Base-by-base conservation (phyloP, 2,888 invertebrate species). In the Heteromurus nitidus region DNA sequence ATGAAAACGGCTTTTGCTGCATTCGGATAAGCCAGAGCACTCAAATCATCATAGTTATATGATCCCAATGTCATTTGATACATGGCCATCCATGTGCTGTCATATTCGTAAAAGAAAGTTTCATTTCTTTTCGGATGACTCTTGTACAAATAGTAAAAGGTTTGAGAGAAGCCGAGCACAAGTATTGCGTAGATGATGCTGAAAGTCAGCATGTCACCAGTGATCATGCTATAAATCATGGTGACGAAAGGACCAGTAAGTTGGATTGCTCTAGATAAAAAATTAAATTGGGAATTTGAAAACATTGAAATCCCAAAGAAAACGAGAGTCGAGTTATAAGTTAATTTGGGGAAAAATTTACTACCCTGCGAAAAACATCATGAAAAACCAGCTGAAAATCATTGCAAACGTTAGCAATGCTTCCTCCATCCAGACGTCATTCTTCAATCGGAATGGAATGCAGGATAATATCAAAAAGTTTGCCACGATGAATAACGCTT, bases 211-310 rank as follows among this genome's bases (percentile, higher is more conserved):
- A 99, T 96, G 91, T 99, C 99, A 60, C 99, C 98, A 0, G 96
- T 96, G 88, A 98, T 96, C 98, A 99, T 99, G 88, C 96, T 96
- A 92, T 97, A 99, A 87, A 99, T 97, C 98, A 99, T 99, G 13
- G 98, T 98, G 80, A 99, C 98, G 90, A 99, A 99, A 0, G 99
- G 98, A 55, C 99, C 99, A 0, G 98, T 99, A 88, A 99, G 90
- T 80, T 95, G 94, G 36, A 97, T 94, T 47, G 97, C 97, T 7
- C 98, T 98, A 90, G 2, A 89, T n/a, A n/a, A n/a, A n/a, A n/a
- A n/a, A n/a, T n/a, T n/a, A n/a, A n/a, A n/a, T n/a, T n/a, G 50
- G n/a, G 18, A 50, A 50, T 50, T 5, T 9, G 13, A 36, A 9
- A 36, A 36, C 36, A n/a, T n/a, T 7, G 36, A 9, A 36, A 36